Percentiles rank a stretch among this genome's conserved stretches.
Conservation (phyloP, 2,797 vertebrate genomes). For the Lithobates sylvaticus region DNA sequence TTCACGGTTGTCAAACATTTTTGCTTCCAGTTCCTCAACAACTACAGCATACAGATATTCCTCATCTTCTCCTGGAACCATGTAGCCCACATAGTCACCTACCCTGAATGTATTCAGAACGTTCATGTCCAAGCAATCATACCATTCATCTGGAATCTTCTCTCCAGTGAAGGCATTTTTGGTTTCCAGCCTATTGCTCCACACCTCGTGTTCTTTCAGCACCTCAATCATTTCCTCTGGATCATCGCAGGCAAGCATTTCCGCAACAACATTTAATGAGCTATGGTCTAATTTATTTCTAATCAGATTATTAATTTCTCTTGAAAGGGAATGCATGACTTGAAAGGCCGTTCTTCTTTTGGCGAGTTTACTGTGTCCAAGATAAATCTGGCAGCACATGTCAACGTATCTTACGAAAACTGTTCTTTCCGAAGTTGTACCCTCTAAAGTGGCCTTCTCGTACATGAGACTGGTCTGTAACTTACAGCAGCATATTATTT, state of each 20-base stretch:
- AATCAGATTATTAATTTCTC: constrained; percentile 78
- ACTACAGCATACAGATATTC: constrained; percentile 78
- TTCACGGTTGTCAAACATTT: constrained; percentile 53
- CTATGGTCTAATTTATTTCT: constrained; percentile 62
- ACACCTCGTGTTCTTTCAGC: constrained; percentile 72
- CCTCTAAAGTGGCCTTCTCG: constrained; percentile 65
- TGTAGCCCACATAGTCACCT: constrained; percentile 81
- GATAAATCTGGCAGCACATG: constrained; percentile 72
- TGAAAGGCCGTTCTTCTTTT: background rate
- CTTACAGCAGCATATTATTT: constrained; percentile 79
- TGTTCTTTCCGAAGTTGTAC: constrained; percentile 67
- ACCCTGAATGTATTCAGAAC: constrained; percentile 79
- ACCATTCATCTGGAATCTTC: constrained; percentile 76
- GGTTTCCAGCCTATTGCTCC: constrained; percentile 64
- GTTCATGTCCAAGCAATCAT: constrained; percentile 80
- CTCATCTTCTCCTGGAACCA: constrained; percentile 48
- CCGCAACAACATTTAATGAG: constrained; percentile 67
- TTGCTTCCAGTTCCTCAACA: constrained; percentile 69
- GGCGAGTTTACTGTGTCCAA: constrained; percentile 72
- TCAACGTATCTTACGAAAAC: constrained; percentile 66
- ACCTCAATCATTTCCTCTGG: constrained; percentile 67
- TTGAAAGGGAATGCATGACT: constrained; percentile 68
- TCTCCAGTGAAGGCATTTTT: constrained; percentile 65
- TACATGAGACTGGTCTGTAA: constrained; percentile 75
- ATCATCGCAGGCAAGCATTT: constrained; percentile 75